Evolutionary conservation across 2,888 invertebrate genomes (phyloP), one percentile per base, ranked within the genome.

Genomic region (Leptothorax acervorum): DNA sequence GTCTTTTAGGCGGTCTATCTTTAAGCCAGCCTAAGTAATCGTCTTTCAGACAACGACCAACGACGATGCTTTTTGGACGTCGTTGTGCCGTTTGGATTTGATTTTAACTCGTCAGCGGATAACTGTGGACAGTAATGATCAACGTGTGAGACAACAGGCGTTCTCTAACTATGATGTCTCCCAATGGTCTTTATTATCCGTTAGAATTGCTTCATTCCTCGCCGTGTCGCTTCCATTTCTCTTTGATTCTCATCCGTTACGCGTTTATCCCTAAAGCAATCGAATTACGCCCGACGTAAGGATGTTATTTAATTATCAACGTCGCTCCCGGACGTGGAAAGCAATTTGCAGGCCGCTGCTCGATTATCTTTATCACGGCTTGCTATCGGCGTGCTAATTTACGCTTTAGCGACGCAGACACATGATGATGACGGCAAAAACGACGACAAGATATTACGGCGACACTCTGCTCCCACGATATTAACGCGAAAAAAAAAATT

Each of bases 371-470:
- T 91, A 90, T 90, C 90, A 86, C 84, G 85, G 82, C 84, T 86
- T 85, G 89, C 90, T 90, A 90, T 91, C 90, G 87, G 87, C 86
- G 86, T 86, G 82, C 89, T 90, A 90, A 90, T 90, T 90, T 89
- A 90, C 90, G 88, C 86, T 86, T 79, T 86, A 84, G 82, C 87
- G 84, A 83, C 82, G 81, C 60, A 81, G 82, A 66, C 73, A 76
- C 68, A 73, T 60, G 53, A 60, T 73, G 60, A 81, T 76, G 65
- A 65, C 65, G 82, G 63, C 31, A 79, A 79, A 73, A 74, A 76
- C 75, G 15, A 23, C 45, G 28, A 39, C 62, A 9, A 55, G 42
- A 15, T 42, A 45, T 65, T 35, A 55, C 31, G 31, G 45, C 68
- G 75, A 57, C 57, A 79, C 18, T 60, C 48, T 74, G 35, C 9